Conservation (phyloP, 1,140 invertebrate genomes). For the Mya arenaria region DNA sequence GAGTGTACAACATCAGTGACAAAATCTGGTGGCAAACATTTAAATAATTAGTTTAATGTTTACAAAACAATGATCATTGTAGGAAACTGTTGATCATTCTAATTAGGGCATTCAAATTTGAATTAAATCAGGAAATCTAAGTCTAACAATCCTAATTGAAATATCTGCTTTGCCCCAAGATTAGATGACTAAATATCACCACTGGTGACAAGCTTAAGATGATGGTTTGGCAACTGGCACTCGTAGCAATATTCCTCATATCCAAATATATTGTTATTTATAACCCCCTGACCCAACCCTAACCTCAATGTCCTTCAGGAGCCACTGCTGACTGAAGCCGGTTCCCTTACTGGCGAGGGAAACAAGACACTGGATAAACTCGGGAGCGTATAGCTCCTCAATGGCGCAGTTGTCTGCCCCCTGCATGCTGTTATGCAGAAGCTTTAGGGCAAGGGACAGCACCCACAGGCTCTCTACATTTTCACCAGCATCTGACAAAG, state of each 20-base stretch:
- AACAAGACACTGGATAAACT: slow-evolving; percentile 78
- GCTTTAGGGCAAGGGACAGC: slow-evolving; percentile 76
- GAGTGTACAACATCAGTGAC: slow-evolving; percentile 78
- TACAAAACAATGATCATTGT: too few species aligned
- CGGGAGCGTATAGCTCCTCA: slow-evolving; percentile 67
- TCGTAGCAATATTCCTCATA: background rate
- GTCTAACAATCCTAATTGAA: too few species aligned
- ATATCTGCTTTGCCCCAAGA: too few species aligned
- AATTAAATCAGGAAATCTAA: too few species aligned
- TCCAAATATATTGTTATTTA: background rate
- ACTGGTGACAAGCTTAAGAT: too few species aligned
- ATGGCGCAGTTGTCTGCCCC: slow-evolving; percentile 40
- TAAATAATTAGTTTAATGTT: too few species aligned
- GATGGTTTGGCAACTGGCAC: too few species aligned
- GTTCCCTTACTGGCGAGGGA: slow-evolving; percentile 77
- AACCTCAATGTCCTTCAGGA: slow-evolving; percentile 79
- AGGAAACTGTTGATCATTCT: too few species aligned
- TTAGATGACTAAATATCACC: too few species aligned
- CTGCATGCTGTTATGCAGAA: slow-evolving; percentile 73
- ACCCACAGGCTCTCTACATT: slow-evolving; percentile 77
- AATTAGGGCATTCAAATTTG: too few species aligned
- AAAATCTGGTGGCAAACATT: slow-evolving; percentile 71
- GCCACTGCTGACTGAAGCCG: slow-evolving; percentile 78
- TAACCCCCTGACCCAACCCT: slow-evolving; percentile 3
- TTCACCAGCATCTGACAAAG: too few species aligned